Percentiles rank a stretch among this genome's conserved stretches.
These are phyloP conservation scores for Chloroclysta siterata DNA, from an alignment of 2,888 invertebrate species.

Conservation along the genomic window DNA sequence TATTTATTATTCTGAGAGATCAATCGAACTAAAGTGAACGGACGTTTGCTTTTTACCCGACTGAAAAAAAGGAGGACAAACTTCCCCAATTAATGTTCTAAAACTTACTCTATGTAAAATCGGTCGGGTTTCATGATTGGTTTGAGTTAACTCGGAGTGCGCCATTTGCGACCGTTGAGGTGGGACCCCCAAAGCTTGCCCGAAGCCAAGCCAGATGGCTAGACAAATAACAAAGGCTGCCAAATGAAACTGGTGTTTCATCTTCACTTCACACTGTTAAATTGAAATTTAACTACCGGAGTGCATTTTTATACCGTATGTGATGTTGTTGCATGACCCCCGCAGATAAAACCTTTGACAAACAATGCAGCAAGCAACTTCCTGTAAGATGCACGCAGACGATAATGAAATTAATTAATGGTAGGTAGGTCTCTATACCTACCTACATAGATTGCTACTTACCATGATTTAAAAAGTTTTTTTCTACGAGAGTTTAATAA, in stretches of 20 bases:
- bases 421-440: slow-evolving; percentile 26
- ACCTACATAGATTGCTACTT: neutral
- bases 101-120: slow-evolving; percentile 57
- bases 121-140: slow-evolving; percentile 38
- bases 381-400: slow-evolving; percentile 66
- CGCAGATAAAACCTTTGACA: slow-evolving; percentile 62
- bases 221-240: slow-evolving; percentile 57
- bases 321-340: slow-evolving; percentile 55
- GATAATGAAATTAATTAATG: slow-evolving; percentile 69
- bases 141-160: slow-evolving; percentile 29
- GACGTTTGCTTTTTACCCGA: too few relatives aligned
- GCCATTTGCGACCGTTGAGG: slow-evolving; percentile 21
- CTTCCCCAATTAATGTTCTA: too few relatives aligned
- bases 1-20: too few relatives aligned
- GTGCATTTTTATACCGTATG: slow-evolving; percentile 58
- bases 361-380: slow-evolving; percentile 74
- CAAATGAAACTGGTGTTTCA: slow-evolving; percentile 65
- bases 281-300: slow-evolving; percentile 40
- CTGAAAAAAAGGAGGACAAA: too few relatives aligned
- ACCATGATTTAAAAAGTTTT: too few relatives aligned
- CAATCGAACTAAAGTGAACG: too few relatives aligned
- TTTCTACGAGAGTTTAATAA: too few relatives aligned
- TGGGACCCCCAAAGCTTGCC: slow-evolving; percentile 44
- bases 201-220: slow-evolving; percentile 43
- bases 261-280: slow-evolving; percentile 60